Evolutionary conservation across 2,888 invertebrate species (phyloP).

Genomic region (Helobdella robusta): DNA sequence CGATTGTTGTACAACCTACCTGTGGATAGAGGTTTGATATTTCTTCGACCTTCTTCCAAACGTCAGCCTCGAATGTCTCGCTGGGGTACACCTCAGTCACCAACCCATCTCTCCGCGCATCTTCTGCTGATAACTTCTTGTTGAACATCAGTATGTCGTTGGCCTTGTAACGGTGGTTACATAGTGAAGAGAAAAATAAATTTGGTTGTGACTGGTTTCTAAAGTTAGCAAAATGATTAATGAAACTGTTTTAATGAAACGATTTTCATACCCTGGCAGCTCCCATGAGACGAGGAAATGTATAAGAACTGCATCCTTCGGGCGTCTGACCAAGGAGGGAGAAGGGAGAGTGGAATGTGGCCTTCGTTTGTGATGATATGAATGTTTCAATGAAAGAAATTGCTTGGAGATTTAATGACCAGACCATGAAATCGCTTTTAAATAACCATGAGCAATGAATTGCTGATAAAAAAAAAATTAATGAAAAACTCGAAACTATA

Average conservation of each 20-base stretch:
- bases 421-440: too few relatives aligned
- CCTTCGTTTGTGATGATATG: constrained; percentile 52
- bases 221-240: neutral
- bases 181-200: constrained; percentile 58
- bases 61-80: constrained; percentile 56
- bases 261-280: constrained; percentile 64
- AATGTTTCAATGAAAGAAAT: neutral
- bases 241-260: constrained; percentile 66
- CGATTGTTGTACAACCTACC: constrained; percentile 38
- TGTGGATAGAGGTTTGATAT: constrained; percentile 52
- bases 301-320: constrained; percentile 78
- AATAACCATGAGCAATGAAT: too few relatives aligned
- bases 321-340: constrained; percentile 70
- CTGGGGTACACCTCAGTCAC: constrained; percentile 68
- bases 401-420: too few relatives aligned
- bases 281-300: constrained; percentile 76
- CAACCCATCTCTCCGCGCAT: constrained; percentile 65
- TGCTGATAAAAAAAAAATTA: too few relatives aligned
- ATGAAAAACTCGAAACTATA: too few relatives aligned
- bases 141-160: constrained; percentile 18
- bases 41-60: constrained; percentile 53
- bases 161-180: constrained; percentile 68
- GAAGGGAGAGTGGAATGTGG: constrained; percentile 81
- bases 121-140: constrained; percentile 16
- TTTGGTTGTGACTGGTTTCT: too few relatives aligned